Evolutionary conservation across 1,140 invertebrate genomes (phyloP).

Genomic region (Drosophila lacteicornis): DNA sequence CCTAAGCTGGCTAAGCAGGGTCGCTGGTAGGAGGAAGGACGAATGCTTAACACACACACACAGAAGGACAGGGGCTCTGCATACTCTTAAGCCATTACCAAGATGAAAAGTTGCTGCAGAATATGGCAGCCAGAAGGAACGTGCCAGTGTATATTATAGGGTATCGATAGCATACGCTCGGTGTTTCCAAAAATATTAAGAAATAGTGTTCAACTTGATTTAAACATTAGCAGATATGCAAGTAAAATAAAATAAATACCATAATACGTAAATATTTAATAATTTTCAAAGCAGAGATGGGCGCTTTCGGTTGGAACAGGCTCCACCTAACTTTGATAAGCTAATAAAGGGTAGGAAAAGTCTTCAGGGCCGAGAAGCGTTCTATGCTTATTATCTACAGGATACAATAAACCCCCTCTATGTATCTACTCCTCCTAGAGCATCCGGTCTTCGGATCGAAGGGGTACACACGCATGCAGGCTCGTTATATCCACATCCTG

Average conservation of each 20-base stretch:
- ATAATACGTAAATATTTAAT: neutral
- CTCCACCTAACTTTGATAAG: neutral
- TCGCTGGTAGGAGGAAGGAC: constrained; percentile 7
- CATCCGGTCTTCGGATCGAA: constrained; percentile 16
- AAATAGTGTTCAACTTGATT: neutral
- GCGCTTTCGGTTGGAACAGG: neutral
- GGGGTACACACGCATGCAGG: constrained; percentile 18
- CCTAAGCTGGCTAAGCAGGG: constrained; percentile 62
- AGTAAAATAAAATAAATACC: neutral
- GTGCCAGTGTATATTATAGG: constrained; percentile 8
- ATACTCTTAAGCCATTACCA: constrained; percentile 36
- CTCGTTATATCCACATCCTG: constrained; percentile 78
- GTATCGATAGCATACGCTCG: neutral
- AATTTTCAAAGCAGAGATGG: neutral
- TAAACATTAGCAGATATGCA: neutral
- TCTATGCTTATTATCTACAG: neutral
- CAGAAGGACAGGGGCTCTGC: constrained; percentile 18
- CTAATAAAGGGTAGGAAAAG: neutral
- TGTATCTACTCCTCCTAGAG: constrained; percentile 5
- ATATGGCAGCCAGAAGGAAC: constrained; percentile 25
- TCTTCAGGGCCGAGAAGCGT: no score
- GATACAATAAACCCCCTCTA: neutral
- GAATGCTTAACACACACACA: constrained; percentile 47
- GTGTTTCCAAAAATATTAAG: neutral
- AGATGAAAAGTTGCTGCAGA: constrained; percentile 43